These are phyloP conservation scores for Drosophila monieri DNA, from an alignment of 2,888 invertebrate species.

Conservation along the genomic window DNA sequence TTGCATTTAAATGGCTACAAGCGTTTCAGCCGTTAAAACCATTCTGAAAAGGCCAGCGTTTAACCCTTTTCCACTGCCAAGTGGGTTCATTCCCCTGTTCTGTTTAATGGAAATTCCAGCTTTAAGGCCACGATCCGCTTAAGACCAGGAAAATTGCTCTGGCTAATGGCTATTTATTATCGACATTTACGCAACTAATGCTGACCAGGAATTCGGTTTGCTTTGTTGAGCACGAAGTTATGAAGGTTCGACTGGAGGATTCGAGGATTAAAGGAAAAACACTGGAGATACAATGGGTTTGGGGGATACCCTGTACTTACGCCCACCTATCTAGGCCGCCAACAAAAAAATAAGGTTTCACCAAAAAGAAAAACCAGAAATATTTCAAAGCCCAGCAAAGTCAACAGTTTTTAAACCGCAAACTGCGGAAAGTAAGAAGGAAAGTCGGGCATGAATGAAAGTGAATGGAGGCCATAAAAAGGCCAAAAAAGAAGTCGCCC, in stretches of 20 bases:
- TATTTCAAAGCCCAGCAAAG: constrained; percentile 38
- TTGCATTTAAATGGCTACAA: constrained; percentile 41
- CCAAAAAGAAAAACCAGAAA: background rate
- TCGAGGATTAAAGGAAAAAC: constrained; percentile 14
- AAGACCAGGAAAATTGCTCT: constrained; percentile 16
- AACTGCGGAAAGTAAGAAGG: constrained; percentile 11
- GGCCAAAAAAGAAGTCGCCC: constrained; percentile 48
- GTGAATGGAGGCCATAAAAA: constrained; percentile 46
- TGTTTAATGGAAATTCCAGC: constrained; percentile 24
- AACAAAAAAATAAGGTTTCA: constrained; percentile 10
- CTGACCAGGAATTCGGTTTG: constrained; percentile 32
- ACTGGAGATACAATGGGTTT: background rate
- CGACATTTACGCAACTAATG: constrained; percentile 45
- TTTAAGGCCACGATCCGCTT: constrained; percentile 11
- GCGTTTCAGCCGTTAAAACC: constrained; percentile 16
- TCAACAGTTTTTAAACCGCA: constrained; percentile 53
- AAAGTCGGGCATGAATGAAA: constrained; percentile 29
- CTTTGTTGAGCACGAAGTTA: constrained; percentile 35
- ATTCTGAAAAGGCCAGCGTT: constrained; percentile 4
- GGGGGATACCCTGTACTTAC: constrained; percentile 14
- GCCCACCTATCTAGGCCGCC: background rate
- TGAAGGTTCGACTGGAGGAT: constrained; percentile 18
- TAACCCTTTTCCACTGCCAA: constrained; percentile 2
- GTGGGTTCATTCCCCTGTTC: constrained; percentile 1
- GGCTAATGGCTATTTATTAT: constrained; percentile 59